Base-by-base conservation (phyloP, 1,140 invertebrate genomes). In the Stegodyphus dumicola region DNA sequence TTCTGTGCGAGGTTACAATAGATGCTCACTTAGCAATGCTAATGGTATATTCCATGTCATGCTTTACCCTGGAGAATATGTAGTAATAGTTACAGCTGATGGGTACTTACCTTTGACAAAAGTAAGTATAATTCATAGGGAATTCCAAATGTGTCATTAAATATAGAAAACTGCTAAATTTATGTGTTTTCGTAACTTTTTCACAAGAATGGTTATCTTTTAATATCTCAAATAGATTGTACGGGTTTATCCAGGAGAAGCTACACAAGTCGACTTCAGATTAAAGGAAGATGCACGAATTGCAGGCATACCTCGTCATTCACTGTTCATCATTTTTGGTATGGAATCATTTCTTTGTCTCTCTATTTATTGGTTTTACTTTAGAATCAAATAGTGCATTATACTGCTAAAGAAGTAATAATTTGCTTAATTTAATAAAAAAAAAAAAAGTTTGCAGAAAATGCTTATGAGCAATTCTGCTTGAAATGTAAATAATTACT, bases 301-400 rank as follows among this genome's bases (percentile, higher is more conserved):
- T 53, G 90, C 94, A 85, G 95, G 95, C 2, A 91, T 96, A 91
- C 94, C 95, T 0, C 91, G 94, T 56, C 90, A 94, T 9, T 91
- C 94, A 2, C 96, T 96, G 89, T 93, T 96, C 66, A 92, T 95
- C 86, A 88, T 95, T 5, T 90, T 93, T 85, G 94, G 95, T 94
- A 89, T 84, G 90, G 33, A 33, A 33, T 33, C 33, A 33, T 33
- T 33, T 33, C 33, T 33, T 33, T 33, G 1, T 33, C 33, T 33
- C 33, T 33, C 33, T 1, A 1, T 33, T 33, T 33, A 3, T 33
- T 33, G 3, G 33, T 33, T 33, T 33, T 33, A 33, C 33, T 33
- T 33, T 1, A 33, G 33, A 33, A n/a, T n/a, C n/a, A n/a, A n/a
- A 33, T 33, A 33, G 3, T 33, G 33, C 33, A 33, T 33, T 33